Evolutionary conservation across 2,113 vertebrate species (phyloP).

Genomic region (Castor canadensis): DNA sequence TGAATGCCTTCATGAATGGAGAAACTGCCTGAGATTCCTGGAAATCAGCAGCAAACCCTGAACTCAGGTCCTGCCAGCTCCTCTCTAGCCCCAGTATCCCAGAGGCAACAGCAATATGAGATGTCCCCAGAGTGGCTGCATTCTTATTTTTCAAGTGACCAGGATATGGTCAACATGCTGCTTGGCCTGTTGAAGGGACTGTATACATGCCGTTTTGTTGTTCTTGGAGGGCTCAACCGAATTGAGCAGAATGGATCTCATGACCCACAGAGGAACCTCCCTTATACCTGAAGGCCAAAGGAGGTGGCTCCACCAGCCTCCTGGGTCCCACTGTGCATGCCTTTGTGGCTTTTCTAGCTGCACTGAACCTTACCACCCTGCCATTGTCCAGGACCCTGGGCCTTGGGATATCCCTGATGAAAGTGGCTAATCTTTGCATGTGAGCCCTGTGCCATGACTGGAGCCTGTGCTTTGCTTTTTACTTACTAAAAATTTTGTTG

Average conservation of each 20-base stretch:
- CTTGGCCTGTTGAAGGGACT: neutral
- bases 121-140: neutral
- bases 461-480: neutral
- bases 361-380: neutral
- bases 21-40: neutral
- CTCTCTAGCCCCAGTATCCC: neutral
- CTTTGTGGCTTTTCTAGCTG: neutral
- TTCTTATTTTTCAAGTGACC: neutral
- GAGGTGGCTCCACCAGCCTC: neutral
- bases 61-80: neutral
- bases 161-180: neutral
- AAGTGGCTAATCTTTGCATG: rapidly evolving
- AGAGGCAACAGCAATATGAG: neutral
- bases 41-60: neutral
- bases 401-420: rapidly evolving
- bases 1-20: neutral
- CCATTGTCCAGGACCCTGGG: neutral
- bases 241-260: neutral
- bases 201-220: neutral
- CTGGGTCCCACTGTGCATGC: rapidly evolving
- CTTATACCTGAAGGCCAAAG: neutral
- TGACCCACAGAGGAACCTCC: neutral
- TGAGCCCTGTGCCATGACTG: neutral
- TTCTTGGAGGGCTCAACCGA: neutral
- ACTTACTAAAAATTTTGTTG: neutral